Evolutionary conservation across 2,888 invertebrate genomes (phyloP).

Genomic region (Cantharis rustica): DNA sequence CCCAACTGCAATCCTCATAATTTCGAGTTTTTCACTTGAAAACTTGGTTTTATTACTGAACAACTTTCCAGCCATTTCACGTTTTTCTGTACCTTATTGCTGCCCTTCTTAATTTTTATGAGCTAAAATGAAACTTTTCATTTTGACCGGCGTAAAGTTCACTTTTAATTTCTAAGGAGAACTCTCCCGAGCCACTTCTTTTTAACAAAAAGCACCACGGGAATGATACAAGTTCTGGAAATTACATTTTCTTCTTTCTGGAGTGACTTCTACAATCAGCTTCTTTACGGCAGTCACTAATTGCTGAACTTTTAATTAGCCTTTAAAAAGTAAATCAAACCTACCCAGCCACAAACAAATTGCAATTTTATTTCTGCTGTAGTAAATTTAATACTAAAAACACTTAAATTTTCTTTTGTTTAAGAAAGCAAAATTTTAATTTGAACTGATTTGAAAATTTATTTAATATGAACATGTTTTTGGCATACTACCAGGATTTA

Average conservation of each 20-base stretch:
- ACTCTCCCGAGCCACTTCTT: neutral
- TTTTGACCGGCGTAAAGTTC: neutral
- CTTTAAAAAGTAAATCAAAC: neutral
- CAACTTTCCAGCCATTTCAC: neutral
- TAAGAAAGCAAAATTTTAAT: neutral
- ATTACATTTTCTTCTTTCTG: neutral
- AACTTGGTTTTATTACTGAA: neutral
- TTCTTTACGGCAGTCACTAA: neutral
- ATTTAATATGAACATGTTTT: constrained; percentile 2
- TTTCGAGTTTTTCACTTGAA: neutral
- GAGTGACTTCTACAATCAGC: neutral
- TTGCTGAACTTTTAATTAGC: neutral
- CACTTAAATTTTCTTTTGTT: neutral
- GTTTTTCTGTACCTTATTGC: neutral
- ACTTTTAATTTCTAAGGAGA: neutral
- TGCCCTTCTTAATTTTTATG: neutral
- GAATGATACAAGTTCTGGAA: neutral
- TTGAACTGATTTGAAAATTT: neutral
- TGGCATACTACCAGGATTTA: constrained; percentile 3
- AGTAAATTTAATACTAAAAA: neutral
- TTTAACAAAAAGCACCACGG: neutral
- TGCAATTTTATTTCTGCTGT: neutral
- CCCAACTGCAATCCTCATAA: neutral
- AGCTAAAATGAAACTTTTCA: neutral
- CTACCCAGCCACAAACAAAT: neutral